phyloP scores from a whole-genome alignment of 2,888 invertebrate genomes.

The Caradrina clavipalpis region DNA sequence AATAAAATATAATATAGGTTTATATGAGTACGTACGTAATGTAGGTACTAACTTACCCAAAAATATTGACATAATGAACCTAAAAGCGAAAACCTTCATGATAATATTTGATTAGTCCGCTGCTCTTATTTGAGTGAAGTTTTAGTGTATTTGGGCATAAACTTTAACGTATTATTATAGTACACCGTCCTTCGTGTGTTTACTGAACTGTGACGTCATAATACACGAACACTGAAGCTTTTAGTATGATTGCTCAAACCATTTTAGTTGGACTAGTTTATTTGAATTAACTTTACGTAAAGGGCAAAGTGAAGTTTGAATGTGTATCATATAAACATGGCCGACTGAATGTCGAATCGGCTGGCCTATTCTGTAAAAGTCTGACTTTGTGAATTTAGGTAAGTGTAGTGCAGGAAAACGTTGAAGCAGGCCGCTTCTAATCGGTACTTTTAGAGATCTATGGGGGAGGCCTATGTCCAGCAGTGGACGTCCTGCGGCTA shows the following conservation, averaged over 20 bases:
- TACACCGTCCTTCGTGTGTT: constrained; percentile 8
- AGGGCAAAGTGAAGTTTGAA: background rate
- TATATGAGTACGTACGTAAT: too few relatives aligned
- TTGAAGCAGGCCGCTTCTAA: too few relatives aligned
- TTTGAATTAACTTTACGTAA: background rate
- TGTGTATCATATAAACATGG: background rate
- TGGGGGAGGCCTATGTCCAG: too few relatives aligned
- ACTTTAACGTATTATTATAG: background rate
- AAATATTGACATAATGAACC: background rate
- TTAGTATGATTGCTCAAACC: constrained; percentile 1
- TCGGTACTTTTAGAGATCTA: too few relatives aligned
- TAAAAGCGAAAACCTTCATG: background rate
- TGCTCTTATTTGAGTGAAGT: constrained; percentile 14
- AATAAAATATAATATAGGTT: too few relatives aligned
- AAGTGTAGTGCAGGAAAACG: too few relatives aligned
- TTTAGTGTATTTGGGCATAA: background rate
- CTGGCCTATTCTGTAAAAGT: too few relatives aligned
- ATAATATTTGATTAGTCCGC: background rate
- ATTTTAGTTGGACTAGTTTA: constrained; percentile 10
- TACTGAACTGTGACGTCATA: constrained; percentile 8
- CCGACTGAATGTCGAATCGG: too few relatives aligned
- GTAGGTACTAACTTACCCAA: background rate
- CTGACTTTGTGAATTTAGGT: too few relatives aligned
- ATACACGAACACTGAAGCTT: constrained; percentile 11
- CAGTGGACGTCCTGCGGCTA: too few relatives aligned